Conservation (phyloP, 2,797 vertebrate genomes). For the Channa striata region DNA sequence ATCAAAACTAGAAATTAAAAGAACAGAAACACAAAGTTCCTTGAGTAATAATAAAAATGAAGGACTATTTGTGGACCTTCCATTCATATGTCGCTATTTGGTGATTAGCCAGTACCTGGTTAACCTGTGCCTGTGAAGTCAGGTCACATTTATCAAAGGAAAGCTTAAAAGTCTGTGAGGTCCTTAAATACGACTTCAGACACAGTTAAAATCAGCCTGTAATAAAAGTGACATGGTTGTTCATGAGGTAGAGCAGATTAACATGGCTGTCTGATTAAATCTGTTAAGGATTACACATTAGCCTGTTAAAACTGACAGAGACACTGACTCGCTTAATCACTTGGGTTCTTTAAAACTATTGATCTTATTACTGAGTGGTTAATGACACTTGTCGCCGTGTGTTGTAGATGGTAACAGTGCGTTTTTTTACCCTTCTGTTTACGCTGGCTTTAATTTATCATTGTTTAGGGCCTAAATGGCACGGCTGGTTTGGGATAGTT, state of each 20-base stretch:
- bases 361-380: constrained; percentile 4
- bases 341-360: constrained; percentile 10
- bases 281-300: constrained; percentile 37
- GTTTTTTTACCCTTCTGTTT: not conserved
- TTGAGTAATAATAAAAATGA: too few species aligned
- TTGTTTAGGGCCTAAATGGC: too few species aligned
- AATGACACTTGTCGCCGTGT: not conserved
- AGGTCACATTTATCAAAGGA: not conserved
- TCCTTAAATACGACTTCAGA: constrained; percentile 1
- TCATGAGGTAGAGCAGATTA: constrained; percentile 4
- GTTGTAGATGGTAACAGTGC: not conserved
- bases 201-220: not conserved
- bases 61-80: too few species aligned
- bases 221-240: not conserved
- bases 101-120: too few species aligned
- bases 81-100: too few species aligned
- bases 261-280: constrained; percentile 10
- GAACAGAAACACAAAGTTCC: too few species aligned
- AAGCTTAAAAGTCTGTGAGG: not conserved
- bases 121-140: too few species aligned
- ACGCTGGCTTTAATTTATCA: too few species aligned
- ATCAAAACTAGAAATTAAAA: too few species aligned
- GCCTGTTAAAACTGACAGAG: constrained; percentile 38
- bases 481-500: too few species aligned
- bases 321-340: constrained; percentile 18